Base-by-base conservation (phyloP, 2,888 invertebrate genomes). In the Tachina lurida region DNA sequence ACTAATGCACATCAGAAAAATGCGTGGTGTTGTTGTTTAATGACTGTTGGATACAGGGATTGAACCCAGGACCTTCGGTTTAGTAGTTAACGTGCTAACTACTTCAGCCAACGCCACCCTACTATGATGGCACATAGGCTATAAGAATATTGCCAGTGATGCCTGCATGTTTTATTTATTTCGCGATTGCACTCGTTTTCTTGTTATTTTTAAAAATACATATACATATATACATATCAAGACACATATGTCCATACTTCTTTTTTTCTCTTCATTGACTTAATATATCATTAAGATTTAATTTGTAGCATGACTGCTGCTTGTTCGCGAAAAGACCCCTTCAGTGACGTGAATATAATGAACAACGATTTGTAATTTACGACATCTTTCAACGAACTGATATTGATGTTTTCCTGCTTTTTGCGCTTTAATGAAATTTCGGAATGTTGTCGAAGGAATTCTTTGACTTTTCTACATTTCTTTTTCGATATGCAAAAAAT, bases 391-490 rank as follows among this genome's bases (percentile, higher is more conserved):
- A 86, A 68, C 79, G 19, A 56, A 62, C 45, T 67, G 75, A 83
- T 83, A 86, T 86, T 83, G 83, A 86, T 86, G 86, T 80, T 86
- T 86, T 86, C 83, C 86, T 83, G 83, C 80, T 67, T 63, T 74
- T 58, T 47, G 60, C 49, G 22, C 60, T 1, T 17, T 19, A 58
- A 22, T 52, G 54, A 63, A 76, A 76, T 56, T 76, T 76, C 62
- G 58, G 65, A 67, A 80, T 80, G 60, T 54, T 62, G 41, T 65
- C 22, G 19, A 22, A 75, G 54, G 54, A 75, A 75, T 84, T 71
- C 10, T 58, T 63, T 54, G 13, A 54, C 0, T 70, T 52, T 22
- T 47, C 10, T n/a, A 41, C 39, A 45, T 45, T 75, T 19, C 7
- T 75, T 9, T 17, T 31, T 13, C 10, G n/a, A 41, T 77, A 77